These are phyloP conservation scores for Enteromius fasciolatus DNA, from an alignment of 2,797 vertebrate genomes.

Conservation along the genomic window DNA sequence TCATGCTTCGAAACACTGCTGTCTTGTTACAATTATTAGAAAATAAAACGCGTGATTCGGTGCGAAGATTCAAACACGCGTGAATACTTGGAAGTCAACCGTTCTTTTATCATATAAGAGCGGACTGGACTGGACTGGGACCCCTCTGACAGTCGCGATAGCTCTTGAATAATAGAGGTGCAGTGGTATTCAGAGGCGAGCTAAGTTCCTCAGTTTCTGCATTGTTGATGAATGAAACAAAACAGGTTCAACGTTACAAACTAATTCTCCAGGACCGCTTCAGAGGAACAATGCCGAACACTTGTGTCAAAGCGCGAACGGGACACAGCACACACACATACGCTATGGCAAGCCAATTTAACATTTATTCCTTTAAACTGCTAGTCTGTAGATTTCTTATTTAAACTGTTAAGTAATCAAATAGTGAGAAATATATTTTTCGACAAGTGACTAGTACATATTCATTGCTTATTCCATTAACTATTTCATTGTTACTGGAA, in stretches of 20 bases:
- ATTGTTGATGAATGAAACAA: slow-evolving; percentile 21
- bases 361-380: neutral
- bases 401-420: neutral
- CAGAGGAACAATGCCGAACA: slow-evolving; percentile 28
- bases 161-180: neutral
- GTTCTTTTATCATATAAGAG: slow-evolving; percentile 19
- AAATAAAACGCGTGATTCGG: slow-evolving; percentile 34
- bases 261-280: neutral
- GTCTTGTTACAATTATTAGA: slow-evolving; percentile 55
- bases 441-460: neutral
- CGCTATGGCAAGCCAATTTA: slow-evolving; percentile 16
- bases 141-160: neutral
- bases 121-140: neutral
- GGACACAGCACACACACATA: neutral
- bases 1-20: slow-evolving; percentile 77
- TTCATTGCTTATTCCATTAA: neutral
- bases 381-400: neutral
- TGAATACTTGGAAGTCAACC: neutral
- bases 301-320: slow-evolving; percentile 20
- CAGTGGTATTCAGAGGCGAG: slow-evolving; percentile 9
- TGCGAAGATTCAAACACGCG: slow-evolving; percentile 42
- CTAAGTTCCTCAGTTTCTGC: slow-evolving; percentile 4
- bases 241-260: slow-evolving; percentile 4
- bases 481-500: neutral
- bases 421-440: neutral